Evolutionary conservation across 2,113 vertebrate genomes (phyloP).

Genomic region (Corvus cornix): DNA sequence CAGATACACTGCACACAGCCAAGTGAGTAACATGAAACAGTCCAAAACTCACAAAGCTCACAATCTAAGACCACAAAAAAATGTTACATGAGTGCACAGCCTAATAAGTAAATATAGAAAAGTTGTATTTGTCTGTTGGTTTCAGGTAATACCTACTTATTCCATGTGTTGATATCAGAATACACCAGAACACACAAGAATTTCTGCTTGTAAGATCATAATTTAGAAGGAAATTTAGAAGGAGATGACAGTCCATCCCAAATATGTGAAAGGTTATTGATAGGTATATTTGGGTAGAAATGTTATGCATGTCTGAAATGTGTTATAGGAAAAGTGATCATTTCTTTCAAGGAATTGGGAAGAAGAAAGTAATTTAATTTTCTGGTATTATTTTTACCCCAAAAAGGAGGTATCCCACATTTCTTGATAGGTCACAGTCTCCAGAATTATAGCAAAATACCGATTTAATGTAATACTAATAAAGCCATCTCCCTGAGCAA

Average conservation of each 20-base stretch:
- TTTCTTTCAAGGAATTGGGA: background rate
- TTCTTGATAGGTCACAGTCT: background rate
- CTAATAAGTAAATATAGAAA: background rate
- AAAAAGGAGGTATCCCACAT: background rate
- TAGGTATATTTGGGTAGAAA: background rate
- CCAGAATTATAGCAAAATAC: background rate
- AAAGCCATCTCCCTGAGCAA: background rate
- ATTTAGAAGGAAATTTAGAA: background rate
- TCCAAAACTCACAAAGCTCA: background rate
- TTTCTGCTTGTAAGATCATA: background rate
- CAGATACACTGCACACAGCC: fast-evolving
- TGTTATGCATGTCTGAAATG: background rate
- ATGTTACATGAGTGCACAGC: background rate
- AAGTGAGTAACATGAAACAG: background rate
- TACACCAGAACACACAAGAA: background rate
- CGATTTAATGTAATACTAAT: background rate
- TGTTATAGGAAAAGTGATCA: background rate
- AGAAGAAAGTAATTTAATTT: background rate
- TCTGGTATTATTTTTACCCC: background rate
- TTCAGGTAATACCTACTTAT: background rate
- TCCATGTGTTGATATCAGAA: background rate
- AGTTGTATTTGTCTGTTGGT: background rate
- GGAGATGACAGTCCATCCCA: background rate
- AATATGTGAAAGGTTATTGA: background rate
- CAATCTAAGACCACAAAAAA: background rate